Conservation (phyloP, 2,113 vertebrate genomes). For the Coreoperca whiteheadi region DNA sequence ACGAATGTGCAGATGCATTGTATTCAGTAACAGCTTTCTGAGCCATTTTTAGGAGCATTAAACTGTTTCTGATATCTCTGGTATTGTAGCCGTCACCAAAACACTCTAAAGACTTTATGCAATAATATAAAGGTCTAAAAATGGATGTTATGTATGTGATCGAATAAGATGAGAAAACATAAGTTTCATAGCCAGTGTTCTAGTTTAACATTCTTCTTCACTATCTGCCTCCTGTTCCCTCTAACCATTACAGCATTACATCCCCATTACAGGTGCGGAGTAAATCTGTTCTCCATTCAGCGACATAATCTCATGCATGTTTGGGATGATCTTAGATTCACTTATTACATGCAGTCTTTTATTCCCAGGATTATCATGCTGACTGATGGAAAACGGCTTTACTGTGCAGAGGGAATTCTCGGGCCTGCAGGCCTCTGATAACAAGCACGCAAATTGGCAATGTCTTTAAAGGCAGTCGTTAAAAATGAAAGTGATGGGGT, state of each 20-base stretch:
- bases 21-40: constrained; percentile 21
- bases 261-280: neutral
- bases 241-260: neutral
- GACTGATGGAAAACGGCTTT: constrained; percentile 25
- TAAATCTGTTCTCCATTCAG: constrained; percentile 37
- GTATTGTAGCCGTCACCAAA: neutral
- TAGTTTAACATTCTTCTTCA: neutral
- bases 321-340: constrained; percentile 32
- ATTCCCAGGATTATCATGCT: constrained; percentile 43
- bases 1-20: neutral
- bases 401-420: constrained; percentile 14
- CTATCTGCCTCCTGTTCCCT: neutral
- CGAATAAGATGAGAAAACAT: neutral
- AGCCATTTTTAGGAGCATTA: neutral
- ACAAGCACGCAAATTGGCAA: constrained; percentile 58
- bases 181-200: neutral
- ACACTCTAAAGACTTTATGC: neutral
- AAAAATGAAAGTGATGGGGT: constrained; percentile 57
- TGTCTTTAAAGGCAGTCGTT: constrained; percentile 64
- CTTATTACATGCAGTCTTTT: constrained; percentile 26
- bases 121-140: constrained; percentile 10
- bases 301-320: constrained; percentile 27
- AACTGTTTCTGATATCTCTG: neutral
- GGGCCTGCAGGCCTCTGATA: constrained; percentile 57
- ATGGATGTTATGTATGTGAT: neutral